Base-by-base conservation (phyloP, 2,797 vertebrate species). In the Scomberomorus guttatus region DNA sequence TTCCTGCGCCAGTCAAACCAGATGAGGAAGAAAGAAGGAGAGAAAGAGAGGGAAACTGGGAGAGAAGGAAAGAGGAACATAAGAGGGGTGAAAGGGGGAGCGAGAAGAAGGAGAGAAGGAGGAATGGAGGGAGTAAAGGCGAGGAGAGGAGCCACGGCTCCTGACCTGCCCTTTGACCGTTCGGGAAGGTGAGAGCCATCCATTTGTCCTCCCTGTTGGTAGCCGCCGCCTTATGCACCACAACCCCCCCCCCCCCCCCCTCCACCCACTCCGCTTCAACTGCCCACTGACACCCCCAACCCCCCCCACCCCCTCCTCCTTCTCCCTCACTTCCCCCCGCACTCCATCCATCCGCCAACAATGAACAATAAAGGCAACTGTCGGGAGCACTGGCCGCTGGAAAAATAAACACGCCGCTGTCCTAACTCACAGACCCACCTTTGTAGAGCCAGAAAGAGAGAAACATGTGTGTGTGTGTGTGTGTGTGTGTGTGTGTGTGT, bases 291-390 rank as follows among this genome's bases (percentile, higher is more conserved):
- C 54, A 34, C 78, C 32, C 52, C 46, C 14, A 50, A 18, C 18
- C 46, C 18, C 18, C 7, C 46, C 2, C 68, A 27, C 59, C 46
- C 14, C 2, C 68, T 27, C 60, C 54, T 69, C 78, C 71, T 86
- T 83, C 87, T 81, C 88, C 90, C 82, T 80, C 74, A 75, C 74
- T 59, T 68, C 68, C 77, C 75, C 78, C 75, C 11, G 34, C 75
- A 60, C 91, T 93, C 94, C 93, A 86, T 89, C 91, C 94, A 87
- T 87, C 93, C 94, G 88, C 88, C 94, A 96, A 98, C 97, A 98
- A 98, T 97, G 96, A 95, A 95, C 93, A 96, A 96, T 97, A 96
- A 97, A 95, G 94, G 95, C 94, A 96, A 97, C 96, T 97, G 97
- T 97, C 95, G 95, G 86, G 86, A 95, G 91, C 93, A 87, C 93